Evolutionary conservation across 1,140 invertebrate genomes (phyloP), one percentile per base, ranked within the genome.

Genomic region (Drosophila repleta): DNA sequence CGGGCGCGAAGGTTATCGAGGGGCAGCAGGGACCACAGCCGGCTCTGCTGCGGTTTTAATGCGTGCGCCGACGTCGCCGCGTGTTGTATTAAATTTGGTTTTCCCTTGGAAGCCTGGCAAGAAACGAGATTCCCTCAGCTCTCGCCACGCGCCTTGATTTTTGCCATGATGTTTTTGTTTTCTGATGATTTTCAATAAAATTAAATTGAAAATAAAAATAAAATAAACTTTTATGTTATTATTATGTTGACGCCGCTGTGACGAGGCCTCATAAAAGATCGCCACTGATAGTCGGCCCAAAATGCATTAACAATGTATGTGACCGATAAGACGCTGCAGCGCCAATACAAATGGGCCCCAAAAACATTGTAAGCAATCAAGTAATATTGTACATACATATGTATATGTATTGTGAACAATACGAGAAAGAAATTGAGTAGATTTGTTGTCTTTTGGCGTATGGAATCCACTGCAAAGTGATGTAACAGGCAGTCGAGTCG

Each of bases 201-300:
- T 77, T 88, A 88, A 88, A 88, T 88, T 88, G 83, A 88, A 88
- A 88, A 88, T 88, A 88, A 88, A 88, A 88, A 88, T 88, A 88
- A 88, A 89, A 88, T 88, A 79, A 88, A 88, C n/a, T 77, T 88
- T 88, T 88, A 88, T 83, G 83, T 71, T 88, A 88, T 88, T 88
- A 88, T 88, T 88, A 89, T 87, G 77, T 83, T 87, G 72, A 83
- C 83, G 83, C 83, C 74, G 61, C 61, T 63, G 26, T 69, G 61
- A 26, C 41, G 46, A 10, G 65, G 74, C 74, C 71, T 43, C 48
- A 53, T 39, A 58, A 17, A 66, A 82, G 82, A 87, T 87, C 39
- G 8, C 17, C 29, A 13, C 17, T 24, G 83, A 88, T 83, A 69
- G 55, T 45, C 13, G 39, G 7, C 26, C 41, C 29, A 55, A 65